Evolutionary conservation across 1,140 invertebrate genomes (phyloP), one percentile per base, ranked within the genome.

Genomic region (Hyles euphorbiae): DNA sequence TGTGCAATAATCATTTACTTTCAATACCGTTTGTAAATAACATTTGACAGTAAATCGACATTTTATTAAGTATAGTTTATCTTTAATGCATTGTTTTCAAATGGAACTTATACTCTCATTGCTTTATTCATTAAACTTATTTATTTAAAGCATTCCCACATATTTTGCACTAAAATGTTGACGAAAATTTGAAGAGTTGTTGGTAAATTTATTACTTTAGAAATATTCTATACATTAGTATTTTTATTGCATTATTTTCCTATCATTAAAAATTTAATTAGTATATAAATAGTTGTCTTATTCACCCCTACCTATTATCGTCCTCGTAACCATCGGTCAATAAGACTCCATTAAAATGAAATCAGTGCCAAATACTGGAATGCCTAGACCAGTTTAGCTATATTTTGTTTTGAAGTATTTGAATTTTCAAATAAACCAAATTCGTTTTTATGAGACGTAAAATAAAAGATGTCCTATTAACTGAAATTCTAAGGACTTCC

Each of bases 191-290:
- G 71, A 57, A 73, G 60, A 69, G 61, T 65, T 81, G 59, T 78
- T 78, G 81, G 68, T 78, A 80, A 79, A 76, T 71, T 81, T 81
- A 78, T 70, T 84, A 71, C 71, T 80, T 40, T 75, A 78, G 34
- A 49, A 81, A 78, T 81, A 77, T 83, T 80, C 71, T 83, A 83
- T 82, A 79, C 74, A 70, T 70, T 72, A 75, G 71, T 83, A 78
- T 86, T 86, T 82, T 88, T 86, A 82, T 81, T 82, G 72, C 78
- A 81, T 86, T 86, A 83, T 82, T 86, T 86, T 86, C 81, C 77
- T 86, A 83, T 80, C 74, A 84, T 82, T 82, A 87, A 86, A 79
- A 61, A 72, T 78, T 79, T 83, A 78, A 78, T 83, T 84, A 85
- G 74, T 72, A 78, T 71, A 66, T 49, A 52, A 22, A 22, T 22